These are phyloP conservation scores for Onychostoma macrolepis DNA, from an alignment of 2,113 vertebrate species.

Conservation along the genomic window DNA sequence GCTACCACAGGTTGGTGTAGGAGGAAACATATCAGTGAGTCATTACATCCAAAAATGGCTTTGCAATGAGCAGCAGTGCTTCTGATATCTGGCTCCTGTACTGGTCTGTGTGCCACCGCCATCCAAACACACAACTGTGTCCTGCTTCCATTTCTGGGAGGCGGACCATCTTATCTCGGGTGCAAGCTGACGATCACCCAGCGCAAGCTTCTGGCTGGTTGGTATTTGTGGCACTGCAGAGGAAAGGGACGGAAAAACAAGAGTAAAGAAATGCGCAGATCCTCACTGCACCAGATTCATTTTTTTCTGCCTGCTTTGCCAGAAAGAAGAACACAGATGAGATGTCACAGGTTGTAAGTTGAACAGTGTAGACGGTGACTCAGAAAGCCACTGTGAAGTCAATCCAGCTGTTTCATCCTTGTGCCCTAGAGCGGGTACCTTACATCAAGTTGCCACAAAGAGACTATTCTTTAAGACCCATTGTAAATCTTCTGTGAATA, in stretches of 20 bases:
- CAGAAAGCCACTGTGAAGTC: slow-evolving; percentile 16
- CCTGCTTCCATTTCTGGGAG: slow-evolving; percentile 39
- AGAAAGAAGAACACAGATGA: slow-evolving; percentile 22
- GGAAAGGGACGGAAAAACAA: slow-evolving; percentile 19
- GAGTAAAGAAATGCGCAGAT: slow-evolving; percentile 28
- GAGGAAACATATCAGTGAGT: slow-evolving; percentile 46
- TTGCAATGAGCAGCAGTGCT: slow-evolving; percentile 36
- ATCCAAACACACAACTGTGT: slow-evolving; percentile 13
- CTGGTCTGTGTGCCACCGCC: neutral
- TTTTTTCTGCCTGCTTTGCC: neutral
- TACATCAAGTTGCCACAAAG: neutral
- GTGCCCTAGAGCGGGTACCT: neutral
- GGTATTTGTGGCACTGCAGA: slow-evolving; percentile 47
- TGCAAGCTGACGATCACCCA: slow-evolving; percentile 16
- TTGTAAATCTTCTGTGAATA: neutral
- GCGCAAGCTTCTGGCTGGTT: slow-evolving; percentile 39
- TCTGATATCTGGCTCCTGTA: slow-evolving; percentile 46
- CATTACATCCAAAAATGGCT: slow-evolving; percentile 55
- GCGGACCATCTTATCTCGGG: slow-evolving; percentile 9
- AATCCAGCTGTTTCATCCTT: slow-evolving; percentile 15
- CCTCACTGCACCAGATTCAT: slow-evolving; percentile 27
- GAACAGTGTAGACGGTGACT: neutral
- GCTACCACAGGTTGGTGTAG: slow-evolving; percentile 41
- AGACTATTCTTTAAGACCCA: neutral
- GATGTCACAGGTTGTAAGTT: slow-evolving; percentile 20